Evolutionary conservation across 2,113 vertebrate species (phyloP), one percentile per base, ranked within the genome.

Genomic region (Tonatia bakeri): DNA sequence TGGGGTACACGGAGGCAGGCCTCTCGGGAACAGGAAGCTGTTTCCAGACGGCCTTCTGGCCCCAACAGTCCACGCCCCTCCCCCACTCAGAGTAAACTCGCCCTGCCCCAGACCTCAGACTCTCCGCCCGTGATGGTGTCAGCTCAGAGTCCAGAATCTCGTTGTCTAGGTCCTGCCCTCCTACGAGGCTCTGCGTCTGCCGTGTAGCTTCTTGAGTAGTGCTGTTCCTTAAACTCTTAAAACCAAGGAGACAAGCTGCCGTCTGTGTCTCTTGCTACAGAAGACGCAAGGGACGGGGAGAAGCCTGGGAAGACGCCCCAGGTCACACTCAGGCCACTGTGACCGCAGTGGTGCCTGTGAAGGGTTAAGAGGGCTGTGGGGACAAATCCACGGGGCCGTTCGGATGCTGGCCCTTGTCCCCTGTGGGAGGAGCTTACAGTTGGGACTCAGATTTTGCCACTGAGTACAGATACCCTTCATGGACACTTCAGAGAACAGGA

Each of bases 1-100:
- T 31, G 12, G 67, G 38, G 1, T 86, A 12, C 22, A 3, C 0
- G 7, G 0, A 19, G 3, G 45, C 6, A 11, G 56, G 14, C 43
- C 1, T 33, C 47, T 69, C 38, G 10, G 73, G 90, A 20, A 4
- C 36, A 19, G 24, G 13, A 10, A 67, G 45, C 50, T 11, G 1
- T 33, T 22, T 61, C 22, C 5, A 47, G 61, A 8, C 6, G 2
- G 17, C 36, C 36, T 79, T 45, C 28, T 10, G 61, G 31, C 31
- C 45, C 2, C 1, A 52, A 19, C 11, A 11, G 5, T 28, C 14
- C 47, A 13, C 33, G 6, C 38, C 24, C 59, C 50, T 40, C 26
- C 33, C 20, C 15, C 19, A 12, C 28, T 10, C 33, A 22, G 19
- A 81, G 2, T 36, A 5, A 38, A 7, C 36, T 19, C 7, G 38